A percentile compares a stretch with the other conserved stretches of the same genome.
Evolutionary conservation across 2,888 invertebrate genomes (phyloP).

Genomic region (Polydrusus tereticollis): DNA sequence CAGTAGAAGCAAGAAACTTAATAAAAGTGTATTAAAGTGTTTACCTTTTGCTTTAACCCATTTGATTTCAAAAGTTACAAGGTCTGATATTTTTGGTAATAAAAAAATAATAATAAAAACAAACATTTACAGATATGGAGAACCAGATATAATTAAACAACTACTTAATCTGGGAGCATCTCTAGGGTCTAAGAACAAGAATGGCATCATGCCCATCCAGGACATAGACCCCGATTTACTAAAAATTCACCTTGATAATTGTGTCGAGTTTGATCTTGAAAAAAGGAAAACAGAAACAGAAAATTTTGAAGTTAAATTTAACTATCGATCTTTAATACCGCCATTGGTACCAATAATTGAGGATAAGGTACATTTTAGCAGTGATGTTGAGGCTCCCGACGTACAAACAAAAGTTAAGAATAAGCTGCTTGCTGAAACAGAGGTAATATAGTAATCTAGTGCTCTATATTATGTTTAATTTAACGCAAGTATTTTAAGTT

Average conservation of each 20-base stretch:
- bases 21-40: too few relatives aligned
- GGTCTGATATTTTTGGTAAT: too few relatives aligned
- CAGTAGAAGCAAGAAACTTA: too few relatives aligned
- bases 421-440: slow-evolving; percentile 77
- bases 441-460: slow-evolving; percentile 56
- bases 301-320: slow-evolving; percentile 71
- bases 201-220: slow-evolving; percentile 78
- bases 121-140: slow-evolving; percentile 68
- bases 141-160: slow-evolving; percentile 73
- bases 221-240: slow-evolving; percentile 78
- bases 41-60: too few relatives aligned
- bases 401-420: not conserved
- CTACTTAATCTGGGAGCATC: slow-evolving; percentile 80
- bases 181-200: slow-evolving; percentile 77
- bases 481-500: not conserved
- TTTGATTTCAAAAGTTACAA: too few relatives aligned
- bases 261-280: slow-evolving; percentile 76
- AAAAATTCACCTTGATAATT: slow-evolving; percentile 80
- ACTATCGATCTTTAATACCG: slow-evolving; percentile 67
- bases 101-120: not conserved
- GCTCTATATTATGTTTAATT: too few relatives aligned
- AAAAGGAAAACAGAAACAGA: slow-evolving; percentile 58
- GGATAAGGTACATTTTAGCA: not conserved
- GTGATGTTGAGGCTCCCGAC: not conserved
- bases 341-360: slow-evolving; percentile 8